Evolutionary conservation across 2,888 invertebrate genomes (phyloP).

Genomic region (Lymantria monacha): DNA sequence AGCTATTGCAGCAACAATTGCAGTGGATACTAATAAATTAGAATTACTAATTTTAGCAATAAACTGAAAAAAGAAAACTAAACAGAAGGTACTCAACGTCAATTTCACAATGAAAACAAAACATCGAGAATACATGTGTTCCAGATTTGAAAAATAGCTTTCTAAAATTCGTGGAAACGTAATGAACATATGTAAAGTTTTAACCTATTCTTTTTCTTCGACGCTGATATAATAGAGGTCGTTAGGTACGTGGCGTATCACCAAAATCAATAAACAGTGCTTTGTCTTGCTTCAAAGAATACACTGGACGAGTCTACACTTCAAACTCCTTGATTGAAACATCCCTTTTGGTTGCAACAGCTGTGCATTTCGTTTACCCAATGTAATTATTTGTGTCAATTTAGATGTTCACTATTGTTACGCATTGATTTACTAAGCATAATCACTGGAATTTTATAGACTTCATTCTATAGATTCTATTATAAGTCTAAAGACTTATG

Average conservation of each 20-base stretch:
- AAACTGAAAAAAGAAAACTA: too few species aligned
- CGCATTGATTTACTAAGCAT: neutral
- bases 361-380: constrained; percentile 25
- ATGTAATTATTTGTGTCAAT: constrained; percentile 22
- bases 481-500: too few species aligned
- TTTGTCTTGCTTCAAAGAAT: constrained; percentile 67
- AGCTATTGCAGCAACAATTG: too few species aligned
- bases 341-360: constrained; percentile 48
- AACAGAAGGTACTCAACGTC: neutral
- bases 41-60: too few species aligned
- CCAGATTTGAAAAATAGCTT: constrained; percentile 29
- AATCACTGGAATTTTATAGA: neutral
- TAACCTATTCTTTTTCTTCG: constrained; percentile 50
- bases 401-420: neutral
- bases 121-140: constrained; percentile 20
- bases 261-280: constrained; percentile 62
- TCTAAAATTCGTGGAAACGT: constrained; percentile 23
- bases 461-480: too few species aligned
- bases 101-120: constrained; percentile 20
- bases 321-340: constrained; percentile 58
- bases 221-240: constrained; percentile 38
- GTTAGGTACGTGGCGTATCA: constrained; percentile 44
- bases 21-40: too few species aligned
- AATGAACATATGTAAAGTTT: constrained; percentile 42
- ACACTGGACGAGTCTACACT: constrained; percentile 21